Evolutionary conservation across 92 coral and sea anemone species (phyloP), one percentile per base, ranked within the genome.

Genomic region (Anthopleura xanthogrammica): DNA sequence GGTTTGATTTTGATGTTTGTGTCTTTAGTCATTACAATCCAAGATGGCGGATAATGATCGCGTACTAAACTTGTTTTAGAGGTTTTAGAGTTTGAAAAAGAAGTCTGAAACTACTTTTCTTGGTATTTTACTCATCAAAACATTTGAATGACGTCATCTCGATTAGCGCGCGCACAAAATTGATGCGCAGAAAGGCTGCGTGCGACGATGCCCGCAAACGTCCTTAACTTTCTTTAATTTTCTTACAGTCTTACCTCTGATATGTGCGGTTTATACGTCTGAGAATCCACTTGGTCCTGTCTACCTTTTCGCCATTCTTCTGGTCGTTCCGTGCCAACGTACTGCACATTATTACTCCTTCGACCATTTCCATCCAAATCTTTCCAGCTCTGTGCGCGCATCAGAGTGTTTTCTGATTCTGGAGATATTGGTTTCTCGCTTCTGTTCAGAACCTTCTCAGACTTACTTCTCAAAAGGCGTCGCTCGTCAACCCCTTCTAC

Each of bases 361-460:
- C 82, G 58, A 19, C n/a, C 55, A 12, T 64, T 41, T n/a, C 75
- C 79, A 68, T 66, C 52, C 5, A 82, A 22, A 39, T 82, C 85
- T 20, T 82, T 82, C 79, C 71, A 82, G 46, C 85, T 82, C 22
- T 82, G 85, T 22, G 79, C 65, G 70, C 85, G 85, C 65, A 72
- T 52, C 43, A 52, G 24, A 11, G 80, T 78, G 71, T 54, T 82
- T 60, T 65, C 85, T 8, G 39, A 23, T 20, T 40, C 70, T 62
- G 36, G 70, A 62, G 41, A 12, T 64, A 58, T 23, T 12, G 3
- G 70, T 39, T 10, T 36, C 24, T 39, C 65, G 9, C 52, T 78
- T 52, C 83, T 74, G 17, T 79, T 79, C 22, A 86, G 76, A 43
- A 62, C 80, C 60, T 39, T 80, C 46, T 86, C 89, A 12, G 89